A percentile compares a stretch with the other conserved stretches of the same genome.
Evolutionary conservation across 2,888 invertebrate genomes (phyloP).

Genomic region (Melolontha melolontha): DNA sequence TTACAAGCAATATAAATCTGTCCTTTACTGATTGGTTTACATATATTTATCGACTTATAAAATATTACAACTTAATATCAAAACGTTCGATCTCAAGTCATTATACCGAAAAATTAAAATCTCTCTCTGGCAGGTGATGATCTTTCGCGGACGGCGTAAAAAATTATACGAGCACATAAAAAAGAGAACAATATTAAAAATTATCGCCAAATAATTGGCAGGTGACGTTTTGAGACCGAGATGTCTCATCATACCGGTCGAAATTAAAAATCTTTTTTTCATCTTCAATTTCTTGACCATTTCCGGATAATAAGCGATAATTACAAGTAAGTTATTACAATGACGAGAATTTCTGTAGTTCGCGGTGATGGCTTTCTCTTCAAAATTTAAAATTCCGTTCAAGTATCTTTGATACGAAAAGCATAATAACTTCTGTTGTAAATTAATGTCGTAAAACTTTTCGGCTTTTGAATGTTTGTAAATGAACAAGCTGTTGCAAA

Average conservation of each 20-base stretch:
- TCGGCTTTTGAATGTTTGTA: too few species aligned
- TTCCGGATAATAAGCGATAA: conserved; percentile 14
- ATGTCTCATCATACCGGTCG: neutral
- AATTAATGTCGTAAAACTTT: too few species aligned
- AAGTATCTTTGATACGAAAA: neutral
- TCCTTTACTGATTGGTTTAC: too few species aligned
- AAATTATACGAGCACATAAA: conserved; percentile 23
- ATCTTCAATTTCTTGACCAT: conserved; percentile 1
- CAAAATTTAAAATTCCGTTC: conserved; percentile 6
- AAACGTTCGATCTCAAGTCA: conserved; percentile 1
- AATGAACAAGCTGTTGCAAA: too few species aligned
- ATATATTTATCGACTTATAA: too few species aligned
- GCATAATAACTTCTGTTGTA: neutral
- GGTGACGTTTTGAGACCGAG: conserved; percentile 37
- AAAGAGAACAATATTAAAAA: conserved; percentile 33
- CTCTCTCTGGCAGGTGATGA: conserved; percentile 38
- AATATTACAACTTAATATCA: neutral
- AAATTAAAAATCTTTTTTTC: conserved; percentile 21
- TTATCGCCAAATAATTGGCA: conserved; percentile 40
- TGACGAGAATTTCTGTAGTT: neutral
- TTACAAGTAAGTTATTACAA: conserved; percentile 18
- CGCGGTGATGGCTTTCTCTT: neutral
- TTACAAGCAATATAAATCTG: too few species aligned
- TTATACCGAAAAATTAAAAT: conserved; percentile 28
- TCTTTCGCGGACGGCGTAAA: conserved; percentile 9